Conservation (phyloP, 2,797 vertebrate species). For the Microcaecilia unicolor region DNA sequence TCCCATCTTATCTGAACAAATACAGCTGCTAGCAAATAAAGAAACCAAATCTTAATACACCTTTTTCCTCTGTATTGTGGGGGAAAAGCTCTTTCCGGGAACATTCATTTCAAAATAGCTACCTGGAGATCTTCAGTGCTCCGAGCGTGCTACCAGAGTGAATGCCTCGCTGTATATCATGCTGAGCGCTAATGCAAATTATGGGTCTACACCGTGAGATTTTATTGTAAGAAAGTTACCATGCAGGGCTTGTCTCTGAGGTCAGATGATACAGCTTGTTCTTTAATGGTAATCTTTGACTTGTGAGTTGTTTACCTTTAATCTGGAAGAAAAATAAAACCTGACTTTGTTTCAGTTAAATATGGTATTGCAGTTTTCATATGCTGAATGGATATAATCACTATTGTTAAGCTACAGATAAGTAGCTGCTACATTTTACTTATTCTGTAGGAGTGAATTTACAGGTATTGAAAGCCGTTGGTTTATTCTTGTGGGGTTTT, state of each 20-base stretch:
- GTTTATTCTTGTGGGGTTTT: no score
- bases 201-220: not conserved
- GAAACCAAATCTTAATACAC: no score
- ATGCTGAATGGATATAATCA: no score
- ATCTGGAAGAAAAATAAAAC: not conserved
- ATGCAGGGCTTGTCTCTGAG: not conserved
- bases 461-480: no score
- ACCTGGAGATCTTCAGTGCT: constrained; percentile 4
- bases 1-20: no score
- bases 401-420: not conserved
- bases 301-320: constrained; percentile 11
- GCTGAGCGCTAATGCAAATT: constrained; percentile 4
- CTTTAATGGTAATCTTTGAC: constrained; percentile 7
- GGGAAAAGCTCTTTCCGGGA: not conserved
- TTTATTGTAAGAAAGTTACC: not conserved
- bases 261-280: not conserved
- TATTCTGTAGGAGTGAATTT: no score
- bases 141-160: constrained; percentile 3
- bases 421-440: no score
- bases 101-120: not conserved
- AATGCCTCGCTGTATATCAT: constrained; percentile 1
- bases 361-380: not conserved
- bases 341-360: not conserved
- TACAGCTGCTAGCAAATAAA: no score
- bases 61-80: no score